A percentile compares a stretch with the other conserved stretches of the same genome.
Evolutionary conservation across 2,113 vertebrate species (phyloP).

Genomic region (Micromys minutus): DNA sequence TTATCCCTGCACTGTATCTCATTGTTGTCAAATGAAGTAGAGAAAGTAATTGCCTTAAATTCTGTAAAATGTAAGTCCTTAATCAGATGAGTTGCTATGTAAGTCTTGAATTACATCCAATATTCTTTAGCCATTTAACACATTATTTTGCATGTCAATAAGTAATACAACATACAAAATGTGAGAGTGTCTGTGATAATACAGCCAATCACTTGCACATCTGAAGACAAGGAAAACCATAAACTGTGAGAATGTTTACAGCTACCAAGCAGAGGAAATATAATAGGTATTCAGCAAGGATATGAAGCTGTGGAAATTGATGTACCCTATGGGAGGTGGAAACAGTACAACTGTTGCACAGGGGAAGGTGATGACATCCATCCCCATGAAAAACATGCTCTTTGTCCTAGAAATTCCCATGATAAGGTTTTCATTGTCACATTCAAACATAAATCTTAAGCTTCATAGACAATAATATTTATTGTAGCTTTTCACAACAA

Average conservation of each 20-base stretch:
- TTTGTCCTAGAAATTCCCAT: conserved; percentile 6
- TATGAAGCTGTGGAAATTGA: background rate
- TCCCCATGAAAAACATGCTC: background rate
- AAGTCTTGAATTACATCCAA: background rate
- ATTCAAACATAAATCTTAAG: conserved; percentile 16
- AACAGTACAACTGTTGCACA: background rate
- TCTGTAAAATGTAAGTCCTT: background rate
- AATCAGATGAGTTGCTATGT: background rate
- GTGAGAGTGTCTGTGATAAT: background rate
- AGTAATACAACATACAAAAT: background rate
- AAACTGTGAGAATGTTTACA: conserved; percentile 17
- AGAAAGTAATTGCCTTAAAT: conserved; percentile 2
- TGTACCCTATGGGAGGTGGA: background rate
- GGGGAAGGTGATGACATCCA: background rate
- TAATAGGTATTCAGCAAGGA: background rate
- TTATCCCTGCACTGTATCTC: background rate
- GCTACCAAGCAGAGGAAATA: background rate
- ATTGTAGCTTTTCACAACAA: background rate
- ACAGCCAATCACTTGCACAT: background rate
- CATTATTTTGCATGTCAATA: background rate
- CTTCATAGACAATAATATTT: background rate
- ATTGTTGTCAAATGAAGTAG: background rate
- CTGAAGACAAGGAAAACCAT: conserved; percentile 25
- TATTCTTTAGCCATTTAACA: background rate
- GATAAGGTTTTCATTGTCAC: background rate